phyloP scores from a whole-genome alignment of 2,888 invertebrate genomes.

The Lasioglossum zephyrum region DNA sequence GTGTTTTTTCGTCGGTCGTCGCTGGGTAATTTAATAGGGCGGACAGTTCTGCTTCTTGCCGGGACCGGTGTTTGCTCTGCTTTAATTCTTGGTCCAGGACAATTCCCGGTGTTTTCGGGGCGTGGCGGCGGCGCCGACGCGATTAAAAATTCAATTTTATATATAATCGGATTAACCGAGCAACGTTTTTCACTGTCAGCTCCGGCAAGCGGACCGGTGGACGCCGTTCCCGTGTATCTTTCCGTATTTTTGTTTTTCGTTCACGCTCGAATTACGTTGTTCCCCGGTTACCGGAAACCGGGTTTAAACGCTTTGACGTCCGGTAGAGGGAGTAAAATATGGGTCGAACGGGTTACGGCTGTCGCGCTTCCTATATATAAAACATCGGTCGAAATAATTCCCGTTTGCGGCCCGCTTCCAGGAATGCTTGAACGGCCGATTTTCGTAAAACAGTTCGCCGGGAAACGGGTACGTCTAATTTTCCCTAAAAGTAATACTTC shows the following conservation, averaged over 20 bases:
- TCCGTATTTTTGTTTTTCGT: slow-evolving; percentile 18
- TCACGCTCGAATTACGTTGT: slow-evolving; percentile 21
- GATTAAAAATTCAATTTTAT: slow-evolving; percentile 61
- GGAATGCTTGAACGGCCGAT: neutral
- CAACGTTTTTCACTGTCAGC: slow-evolving; percentile 45
- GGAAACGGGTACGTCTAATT: neutral
- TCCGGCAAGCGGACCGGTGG: neutral
- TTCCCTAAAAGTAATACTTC: neutral
- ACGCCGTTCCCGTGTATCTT: neutral
- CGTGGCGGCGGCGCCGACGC: slow-evolving; percentile 11
- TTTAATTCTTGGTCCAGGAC: slow-evolving; percentile 38
- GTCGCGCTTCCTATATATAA: slow-evolving; percentile 2
- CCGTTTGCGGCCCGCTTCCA: neutral
- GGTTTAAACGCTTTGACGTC: slow-evolving; percentile 22
- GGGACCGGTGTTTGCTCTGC: slow-evolving; percentile 18
- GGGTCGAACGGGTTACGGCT: neutral
- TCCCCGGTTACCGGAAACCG: slow-evolving; percentile 3
- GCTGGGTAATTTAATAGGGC: slow-evolving; percentile 55
- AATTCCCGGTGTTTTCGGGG: slow-evolving; percentile 3
- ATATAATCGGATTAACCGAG: slow-evolving; percentile 50
- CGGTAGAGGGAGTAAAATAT: neutral
- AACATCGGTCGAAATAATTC: neutral
- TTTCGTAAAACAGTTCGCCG: neutral
- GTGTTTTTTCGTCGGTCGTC: slow-evolving; percentile 44
- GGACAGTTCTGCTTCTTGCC: slow-evolving; percentile 41